Evolutionary conservation across 2,888 invertebrate genomes (phyloP).

Genomic region (Petrolisthes manimaculis): DNA sequence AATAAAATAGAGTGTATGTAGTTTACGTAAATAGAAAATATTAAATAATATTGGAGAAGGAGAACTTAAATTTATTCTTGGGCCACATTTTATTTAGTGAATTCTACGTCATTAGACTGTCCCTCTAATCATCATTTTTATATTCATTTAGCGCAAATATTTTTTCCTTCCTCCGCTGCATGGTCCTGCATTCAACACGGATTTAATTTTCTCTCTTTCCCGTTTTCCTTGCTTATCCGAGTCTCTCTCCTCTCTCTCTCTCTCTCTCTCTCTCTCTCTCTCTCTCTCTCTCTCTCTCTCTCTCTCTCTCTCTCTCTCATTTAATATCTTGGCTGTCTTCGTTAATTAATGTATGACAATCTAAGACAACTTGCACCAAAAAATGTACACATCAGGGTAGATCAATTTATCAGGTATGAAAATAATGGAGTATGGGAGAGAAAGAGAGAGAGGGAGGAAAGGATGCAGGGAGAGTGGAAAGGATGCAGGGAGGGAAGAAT

Average conservation of each 20-base stretch:
- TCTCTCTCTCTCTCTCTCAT: slow-evolving; percentile 22
- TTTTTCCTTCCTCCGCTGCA: too few species aligned
- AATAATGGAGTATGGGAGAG: neutral
- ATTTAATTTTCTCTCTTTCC: neutral
- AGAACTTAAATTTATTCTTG: too few species aligned
- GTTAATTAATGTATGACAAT: neutral
- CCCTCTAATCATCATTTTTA: too few species aligned
- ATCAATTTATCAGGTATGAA: neutral
- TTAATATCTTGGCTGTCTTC: neutral
- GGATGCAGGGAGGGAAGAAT: neutral
- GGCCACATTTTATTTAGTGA: too few species aligned
- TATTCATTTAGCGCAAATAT: too few species aligned
- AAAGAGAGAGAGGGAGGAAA: neutral
- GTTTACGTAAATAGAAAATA: too few species aligned
- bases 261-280: neutral
- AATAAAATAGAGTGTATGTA: too few species aligned
- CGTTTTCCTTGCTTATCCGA: neutral
- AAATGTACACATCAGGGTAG: neutral
- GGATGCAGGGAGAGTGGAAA: neutral
- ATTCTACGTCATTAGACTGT: too few species aligned
- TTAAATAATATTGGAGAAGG: too few species aligned
- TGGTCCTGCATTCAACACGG: too few species aligned
- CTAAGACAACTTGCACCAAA: neutral
- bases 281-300: neutral
- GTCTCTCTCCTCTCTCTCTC: neutral